Base-by-base conservation (phyloP, 2,797 vertebrate genomes). In the Lithobates sylvaticus region DNA sequence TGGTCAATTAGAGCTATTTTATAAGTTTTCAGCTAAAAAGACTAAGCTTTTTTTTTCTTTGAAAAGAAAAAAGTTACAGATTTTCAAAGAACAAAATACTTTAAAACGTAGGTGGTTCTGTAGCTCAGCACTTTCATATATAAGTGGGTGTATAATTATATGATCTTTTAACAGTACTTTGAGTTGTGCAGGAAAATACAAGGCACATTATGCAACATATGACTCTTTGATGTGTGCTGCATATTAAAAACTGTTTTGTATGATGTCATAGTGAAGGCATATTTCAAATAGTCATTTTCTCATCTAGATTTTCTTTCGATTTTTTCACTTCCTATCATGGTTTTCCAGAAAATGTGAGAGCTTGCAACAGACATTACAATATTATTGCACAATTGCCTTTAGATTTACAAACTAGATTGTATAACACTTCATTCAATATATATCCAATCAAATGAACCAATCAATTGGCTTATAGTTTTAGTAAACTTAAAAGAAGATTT, bases 141-240 rank as follows among this genome's bases (percentile, higher is more conserved):
- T 44, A 32, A 27, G 77, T 79, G 77, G 77, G 77, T 32, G 64
- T 79, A 47, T 68, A 79, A 67, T 79, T 79, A 79, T 69, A 69
- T 68, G 65, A 27, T 23, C 9, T 64, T 36, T 42, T 39, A 65
- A 42, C 27, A 21, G 23, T 26, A 23, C 32, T 26, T 65, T 27
- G 21, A 67, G 44, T 50, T 68, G 42, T 69, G 27, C 10, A 27
- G n/a, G 12, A 78, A 15, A 44, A 68, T 68, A 47, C 27, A 68
- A 67, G 65, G n/a, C 68, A 39, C 77, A 78, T 44, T 67, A 26
- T 78, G 42, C 39, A 32, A 39, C 10, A 34, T n/a, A 58, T 36
- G 12, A 21, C 65, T 68, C 47, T 42, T 64, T 68, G n/a, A 27
- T 67, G 65, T 67, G 21, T 44, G 58, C 12, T 34, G 36, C 15